These are phyloP conservation scores for Artibeus jamaicensis DNA, from an alignment of 2,797 vertebrate genomes.

Conservation along the genomic window DNA sequence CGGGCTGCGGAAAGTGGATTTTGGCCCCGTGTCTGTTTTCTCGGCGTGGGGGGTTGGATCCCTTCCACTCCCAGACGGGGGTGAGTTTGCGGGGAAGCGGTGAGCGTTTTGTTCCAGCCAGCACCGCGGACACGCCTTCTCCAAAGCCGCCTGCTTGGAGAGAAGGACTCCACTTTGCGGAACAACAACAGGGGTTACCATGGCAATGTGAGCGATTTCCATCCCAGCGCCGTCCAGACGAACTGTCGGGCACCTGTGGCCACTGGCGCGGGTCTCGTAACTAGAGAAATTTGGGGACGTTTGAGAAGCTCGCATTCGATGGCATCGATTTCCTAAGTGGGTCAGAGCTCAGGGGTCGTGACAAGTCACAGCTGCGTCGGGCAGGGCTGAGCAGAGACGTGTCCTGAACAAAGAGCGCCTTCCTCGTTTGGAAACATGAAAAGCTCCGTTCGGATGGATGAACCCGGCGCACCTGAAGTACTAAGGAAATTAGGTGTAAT, in stretches of 20 bases:
- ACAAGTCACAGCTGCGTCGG: neutral
- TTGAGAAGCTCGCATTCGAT: neutral
- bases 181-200: neutral
- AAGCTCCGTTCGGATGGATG: neutral
- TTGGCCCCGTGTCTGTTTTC: constrained; percentile 1
- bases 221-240: neutral
- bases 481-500: constrained; percentile 20
- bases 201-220: neutral
- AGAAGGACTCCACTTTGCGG: neutral
- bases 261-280: neutral
- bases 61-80: neutral
- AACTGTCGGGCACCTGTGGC: neutral
- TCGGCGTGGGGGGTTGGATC: neutral
- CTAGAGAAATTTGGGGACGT: accelerated
- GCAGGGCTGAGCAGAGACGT: neutral
- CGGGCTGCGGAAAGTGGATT: neutral
- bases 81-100: constrained; percentile 23
- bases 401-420: neutral
- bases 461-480: neutral
- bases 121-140: neutral
- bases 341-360: neutral
- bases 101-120: neutral
- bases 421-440: constrained; percentile 3
- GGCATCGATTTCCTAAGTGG: neutral
- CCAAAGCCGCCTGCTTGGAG: neutral